These are phyloP conservation scores for Ceratotherium simum DNA, from an alignment of 2,113 vertebrate species.

Conservation along the genomic window DNA sequence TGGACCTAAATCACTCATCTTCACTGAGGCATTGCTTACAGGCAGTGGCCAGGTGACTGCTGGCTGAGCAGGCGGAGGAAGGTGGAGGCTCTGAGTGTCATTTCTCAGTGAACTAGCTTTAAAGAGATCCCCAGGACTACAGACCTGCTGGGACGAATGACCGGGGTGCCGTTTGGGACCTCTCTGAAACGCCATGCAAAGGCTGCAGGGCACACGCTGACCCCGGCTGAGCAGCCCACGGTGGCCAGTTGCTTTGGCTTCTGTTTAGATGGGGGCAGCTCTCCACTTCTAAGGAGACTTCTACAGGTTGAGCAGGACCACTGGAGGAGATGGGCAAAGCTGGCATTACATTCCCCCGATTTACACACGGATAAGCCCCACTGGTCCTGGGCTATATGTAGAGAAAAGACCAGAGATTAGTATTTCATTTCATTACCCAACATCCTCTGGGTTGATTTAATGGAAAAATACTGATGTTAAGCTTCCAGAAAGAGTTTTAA, in stretches of 20 bases:
- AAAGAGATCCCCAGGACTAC: neutral
- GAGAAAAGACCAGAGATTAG: neutral
- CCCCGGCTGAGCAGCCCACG: neutral
- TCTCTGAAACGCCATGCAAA: neutral
- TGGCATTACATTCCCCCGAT: neutral
- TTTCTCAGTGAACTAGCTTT: neutral
- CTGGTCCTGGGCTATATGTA: fast-evolving
- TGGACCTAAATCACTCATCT: fast-evolving
- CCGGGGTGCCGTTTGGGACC: too few species aligned
- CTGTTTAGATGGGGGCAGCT: neutral
- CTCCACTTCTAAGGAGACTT: neutral
- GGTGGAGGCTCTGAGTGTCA: fast-evolving
- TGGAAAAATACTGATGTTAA: neutral
- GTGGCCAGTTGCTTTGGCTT: neutral
- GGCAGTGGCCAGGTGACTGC: neutral
- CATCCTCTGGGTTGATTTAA: too few species aligned
- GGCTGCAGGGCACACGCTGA: fast-evolving
- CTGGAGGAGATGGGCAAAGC: fast-evolving
- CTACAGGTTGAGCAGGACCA: neutral
- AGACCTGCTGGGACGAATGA: neutral
- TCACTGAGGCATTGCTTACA: neutral
- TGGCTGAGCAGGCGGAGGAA: too few species aligned
- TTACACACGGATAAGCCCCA: too few species aligned
- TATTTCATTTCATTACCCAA: fast-evolving
- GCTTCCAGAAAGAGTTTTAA: neutral